Evolutionary conservation across 1,140 invertebrate species (phyloP).

Genomic region (Eubasilissa regina): DNA sequence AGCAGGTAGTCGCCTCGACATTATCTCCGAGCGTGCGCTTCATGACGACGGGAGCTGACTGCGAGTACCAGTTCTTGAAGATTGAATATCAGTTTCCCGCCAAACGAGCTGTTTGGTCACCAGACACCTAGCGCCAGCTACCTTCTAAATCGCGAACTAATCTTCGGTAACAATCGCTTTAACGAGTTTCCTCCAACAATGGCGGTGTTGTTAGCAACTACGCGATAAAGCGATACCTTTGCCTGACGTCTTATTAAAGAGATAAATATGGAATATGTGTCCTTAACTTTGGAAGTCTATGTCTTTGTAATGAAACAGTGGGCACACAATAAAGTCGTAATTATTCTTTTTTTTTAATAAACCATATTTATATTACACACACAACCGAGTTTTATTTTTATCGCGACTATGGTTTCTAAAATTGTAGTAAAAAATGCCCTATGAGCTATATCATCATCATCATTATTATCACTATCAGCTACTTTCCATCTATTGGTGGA

Average conservation of each 20-base stretch:
- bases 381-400: too few species aligned
- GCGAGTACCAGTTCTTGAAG: too few species aligned
- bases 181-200: slow-evolving; percentile 38
- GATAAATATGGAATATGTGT: slow-evolving; percentile 26
- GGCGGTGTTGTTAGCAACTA: neutral
- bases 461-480: too few species aligned
- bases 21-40: too few species aligned
- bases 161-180: slow-evolving; percentile 38
- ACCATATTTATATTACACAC: too few species aligned
- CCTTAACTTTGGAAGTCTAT: slow-evolving; percentile 2
- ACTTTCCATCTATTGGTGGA: too few species aligned
- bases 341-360: too few species aligned
- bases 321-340: neutral
- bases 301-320: neutral
- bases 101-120: slow-evolving; percentile 25
- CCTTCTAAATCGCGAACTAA: slow-evolving; percentile 39
- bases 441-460: too few species aligned
- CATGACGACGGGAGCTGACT: too few species aligned
- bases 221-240: slow-evolving; percentile 16
- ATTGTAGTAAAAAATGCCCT: too few species aligned
- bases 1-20: too few species aligned
- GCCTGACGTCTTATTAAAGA: slow-evolving; percentile 17
- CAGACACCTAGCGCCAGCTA: slow-evolving; percentile 25
- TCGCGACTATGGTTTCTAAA: too few species aligned
- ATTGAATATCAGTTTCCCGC: slow-evolving; percentile 4